Evolutionary conservation across 2,797 vertebrate species (phyloP).

Genomic region (Lacerta viridis): DNA sequence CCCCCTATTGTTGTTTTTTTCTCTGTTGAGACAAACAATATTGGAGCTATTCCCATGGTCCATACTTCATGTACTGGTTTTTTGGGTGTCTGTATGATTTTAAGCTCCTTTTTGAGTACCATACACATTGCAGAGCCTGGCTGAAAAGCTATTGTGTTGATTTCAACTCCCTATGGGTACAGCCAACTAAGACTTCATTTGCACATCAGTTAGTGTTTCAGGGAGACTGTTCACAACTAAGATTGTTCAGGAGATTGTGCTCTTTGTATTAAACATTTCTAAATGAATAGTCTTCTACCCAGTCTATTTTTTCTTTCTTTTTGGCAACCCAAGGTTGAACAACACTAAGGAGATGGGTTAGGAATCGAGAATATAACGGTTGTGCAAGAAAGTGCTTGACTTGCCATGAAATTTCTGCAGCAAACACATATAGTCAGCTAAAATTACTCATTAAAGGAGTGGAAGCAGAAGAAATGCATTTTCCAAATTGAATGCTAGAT

Average conservation of each 20-base stretch:
- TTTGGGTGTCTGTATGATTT: neutral
- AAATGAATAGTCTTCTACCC: slow-evolving; percentile 1
- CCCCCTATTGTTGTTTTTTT: neutral
- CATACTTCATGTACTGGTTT: neutral
- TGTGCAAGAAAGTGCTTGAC: slow-evolving; percentile 70
- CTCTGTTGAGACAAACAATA: neutral
- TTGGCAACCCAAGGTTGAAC: slow-evolving; percentile 23
- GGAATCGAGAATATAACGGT: slow-evolving; percentile 55
- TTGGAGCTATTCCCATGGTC: neutral
- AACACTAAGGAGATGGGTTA: slow-evolving; percentile 56
- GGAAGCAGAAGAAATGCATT: slow-evolving; percentile 94
- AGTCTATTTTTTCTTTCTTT: neutral
- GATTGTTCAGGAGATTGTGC: neutral
- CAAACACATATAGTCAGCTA: slow-evolving; percentile 94
- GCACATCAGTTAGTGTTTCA: neutral
- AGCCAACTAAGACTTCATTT: neutral
- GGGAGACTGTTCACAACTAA: neutral
- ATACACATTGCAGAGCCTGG: neutral
- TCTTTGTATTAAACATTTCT: slow-evolving; percentile 31
- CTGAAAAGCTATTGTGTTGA: neutral
- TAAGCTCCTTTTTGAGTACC: neutral
- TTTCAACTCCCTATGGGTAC: neutral
- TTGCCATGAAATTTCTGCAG: slow-evolving; percentile 80
- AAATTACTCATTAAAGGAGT: slow-evolving; percentile 96
- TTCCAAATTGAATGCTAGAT: slow-evolving; percentile 98